A percentile compares a stretch with the other conserved stretches of the same genome.
phyloP scores from a whole-genome alignment of 2,113 vertebrate genomes.

The Amphilophus citrinellus region DNA sequence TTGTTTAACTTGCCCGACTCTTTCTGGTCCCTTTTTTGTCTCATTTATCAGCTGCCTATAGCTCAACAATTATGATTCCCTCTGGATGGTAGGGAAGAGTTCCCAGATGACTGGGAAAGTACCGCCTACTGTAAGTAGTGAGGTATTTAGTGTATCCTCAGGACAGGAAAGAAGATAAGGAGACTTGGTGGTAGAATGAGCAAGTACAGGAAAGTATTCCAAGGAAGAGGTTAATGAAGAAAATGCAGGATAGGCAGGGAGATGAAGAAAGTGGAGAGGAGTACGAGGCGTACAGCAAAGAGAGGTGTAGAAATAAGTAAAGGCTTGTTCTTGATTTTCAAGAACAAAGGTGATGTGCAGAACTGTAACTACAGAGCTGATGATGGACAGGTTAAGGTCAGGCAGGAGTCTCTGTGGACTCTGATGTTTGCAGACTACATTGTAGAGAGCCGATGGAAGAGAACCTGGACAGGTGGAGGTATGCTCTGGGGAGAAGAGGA shows the following conservation, averaged over 20 bases:
- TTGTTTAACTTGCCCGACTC: fast-evolving
- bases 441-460: too few relatives aligned
- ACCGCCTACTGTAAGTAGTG: not conserved
- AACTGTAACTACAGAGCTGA: too few relatives aligned
- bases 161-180: fast-evolving
- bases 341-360: too few relatives aligned
- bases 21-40: fast-evolving
- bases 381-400: too few relatives aligned
- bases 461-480: too few relatives aligned
- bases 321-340: not conserved
- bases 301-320: not conserved
- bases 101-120: not conserved
- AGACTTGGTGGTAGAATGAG: not conserved
- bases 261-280: fast-evolving
- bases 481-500: too few relatives aligned
- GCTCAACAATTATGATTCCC: not conserved
- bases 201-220: not conserved
- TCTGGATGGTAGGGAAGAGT: not conserved
- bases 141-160: not conserved
- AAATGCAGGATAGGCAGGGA: fast-evolving
- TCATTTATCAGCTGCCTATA: fast-evolving
- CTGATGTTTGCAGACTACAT: too few relatives aligned
- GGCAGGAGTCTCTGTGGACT: too few relatives aligned
- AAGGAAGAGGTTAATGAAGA: not conserved
- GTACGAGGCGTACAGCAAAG: not conserved